Base-by-base conservation (phyloP, 1,140 invertebrate genomes). In the Parapsyche elsis region DNA sequence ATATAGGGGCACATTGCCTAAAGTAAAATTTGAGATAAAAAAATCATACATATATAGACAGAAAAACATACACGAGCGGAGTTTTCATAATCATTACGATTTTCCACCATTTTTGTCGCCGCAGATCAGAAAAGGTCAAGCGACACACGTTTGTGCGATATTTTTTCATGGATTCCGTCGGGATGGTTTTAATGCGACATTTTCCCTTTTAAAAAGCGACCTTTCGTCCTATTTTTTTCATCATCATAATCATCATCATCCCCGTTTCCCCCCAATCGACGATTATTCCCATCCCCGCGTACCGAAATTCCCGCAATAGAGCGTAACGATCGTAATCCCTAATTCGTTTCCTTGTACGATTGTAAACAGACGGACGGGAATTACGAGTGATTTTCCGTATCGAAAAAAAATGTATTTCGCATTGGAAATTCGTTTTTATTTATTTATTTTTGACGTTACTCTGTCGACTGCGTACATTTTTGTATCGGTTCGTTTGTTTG, bases 131-230 rank as follows among this genome's bases (percentile, higher is more conserved):
- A 74, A 78, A 81, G 80, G 80, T 81, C 80, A 78, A 78, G 78
- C 78, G 77, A 59, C 45, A 77, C 80, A 77, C 80, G 53, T 81
- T 78, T 78, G 80, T 70, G 78, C 78, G 71, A 81, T 75, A 81
- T 78, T 81, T 78, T 67, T 81, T 81, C 78, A 81, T 81, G 53
- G 70, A 81, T 81, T 71, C 71, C 70, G 78, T 53, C 76, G 75
- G 80, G 64, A 26, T 24, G 64, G 67, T 81, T 80, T 81, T 81
- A 81, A 76, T 74, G 71, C 80, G 80, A 76, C 30, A 67, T 80
- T 73, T 78, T 19, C 76, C 53, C 53, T 77, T 61, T 73, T 59
- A 67, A 64, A 78, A 81, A 74, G 53, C 21, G 64, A 67, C 64
- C 64, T 67, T 67, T 67, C 64, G 23, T 38, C 7, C 30, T 53